Base-by-base conservation (phyloP, 2,113 vertebrate species). In the Corynorhinus townsendii region DNA sequence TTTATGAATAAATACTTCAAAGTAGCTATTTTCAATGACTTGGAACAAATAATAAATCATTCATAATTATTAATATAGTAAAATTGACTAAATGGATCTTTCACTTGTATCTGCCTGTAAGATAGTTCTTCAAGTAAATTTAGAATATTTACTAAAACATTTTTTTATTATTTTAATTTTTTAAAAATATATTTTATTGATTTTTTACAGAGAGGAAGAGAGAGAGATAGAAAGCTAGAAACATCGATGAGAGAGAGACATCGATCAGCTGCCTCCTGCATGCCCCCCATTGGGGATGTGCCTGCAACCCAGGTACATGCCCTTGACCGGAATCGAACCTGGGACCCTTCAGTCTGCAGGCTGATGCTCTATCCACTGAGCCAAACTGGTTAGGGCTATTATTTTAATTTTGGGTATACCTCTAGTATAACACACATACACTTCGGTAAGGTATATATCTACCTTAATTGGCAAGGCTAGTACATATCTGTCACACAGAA, bases 1-100 rank as follows among this genome's bases (percentile, higher is more conserved):
- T 95, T 92, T 68, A 82, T n/a, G 30, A 64, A 28, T 40, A 87
- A n/a, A 68, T 89, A 83, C 71, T 93, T 79, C 28, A 94, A 80
- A 62, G 24, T 73, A 90, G 68, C 38, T 45, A 81, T 38, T 89
- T 75, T 30, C 40, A 85, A 19, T 33, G 75, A 76, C 81, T 94
- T 93, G 5, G 15, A 87, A 43, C 0, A 71, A 94, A 85, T 11
- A 72, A 45, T 64, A 89, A 92, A 43, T 49, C 7, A 2, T 72
- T 85, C 4, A 40, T 8, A 95, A 47, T 3, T 82, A 5, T 62
- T 75, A 86, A 80, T 84, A 75, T 5, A 75, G 66, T 43, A 81
- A 40, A n/a, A 47, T 17, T 54, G 84, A 88, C 16, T 72, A 95
- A 90, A 64, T 82, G 15, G 12, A 38, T 43, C 33, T 68, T 91